Base-by-base conservation (phyloP, 2,113 vertebrate genomes). In the Sinocyclocheilus rhinocerous region DNA sequence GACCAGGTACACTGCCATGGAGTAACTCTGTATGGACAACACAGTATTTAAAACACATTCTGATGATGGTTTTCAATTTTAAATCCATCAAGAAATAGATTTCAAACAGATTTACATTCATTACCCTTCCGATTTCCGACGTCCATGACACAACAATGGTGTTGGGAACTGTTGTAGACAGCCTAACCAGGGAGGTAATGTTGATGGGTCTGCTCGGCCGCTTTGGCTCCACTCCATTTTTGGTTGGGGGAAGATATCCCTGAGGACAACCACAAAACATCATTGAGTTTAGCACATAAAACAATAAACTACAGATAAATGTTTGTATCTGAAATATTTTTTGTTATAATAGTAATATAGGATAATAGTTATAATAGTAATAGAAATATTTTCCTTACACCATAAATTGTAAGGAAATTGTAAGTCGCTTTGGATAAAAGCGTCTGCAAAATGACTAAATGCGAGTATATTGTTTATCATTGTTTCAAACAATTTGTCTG, bases 191-290 rank as follows among this genome's bases (percentile, higher is more conserved):
- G 91, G 98, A 99, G 87, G 98, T 99, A 93, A 99, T 98, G 91
- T 99, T 99, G 92, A 99, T 98, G 89, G 98, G 97, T 92, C 98
- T 94, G 95, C 98, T 99, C 79, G 97, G 98, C 94, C 98, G 96
- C 96, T 99, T 99, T 96, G 98, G 98, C 96, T 99, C 98, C 73
- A 99, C 98, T 91, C 98, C 98, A 80, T 99, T 99, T 97, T 99
- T 99, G 95, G 98, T 99, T 91, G 98, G 98, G 92, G 98, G 98
- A 95, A 99, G 98, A 89, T 99, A 99, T 85, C 98, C 98, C 98
- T 99, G 77, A 81, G 73, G 36, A 80, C 24, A 42, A 24, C 11
- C 13, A 69, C 26, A 50, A 81, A 76, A 78, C 24, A 13, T 1
- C 61, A 4, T 75, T 26, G 4, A 76, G 75, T 29, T 29, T 9